Conservation (phyloP, 2,888 invertebrate genomes). For the Apotomis betuletana region DNA sequence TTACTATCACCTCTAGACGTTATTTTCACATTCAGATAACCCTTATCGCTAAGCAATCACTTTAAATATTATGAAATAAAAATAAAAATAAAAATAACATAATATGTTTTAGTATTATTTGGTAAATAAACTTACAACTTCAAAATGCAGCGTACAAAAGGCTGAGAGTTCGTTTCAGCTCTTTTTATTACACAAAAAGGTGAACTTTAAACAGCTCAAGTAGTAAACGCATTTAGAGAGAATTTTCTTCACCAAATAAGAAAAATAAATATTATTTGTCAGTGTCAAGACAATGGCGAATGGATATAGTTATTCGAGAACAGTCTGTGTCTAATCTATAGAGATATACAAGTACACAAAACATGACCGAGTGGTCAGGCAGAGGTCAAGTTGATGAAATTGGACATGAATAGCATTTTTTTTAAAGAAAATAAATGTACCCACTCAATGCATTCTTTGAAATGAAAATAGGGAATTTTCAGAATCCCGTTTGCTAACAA, state of each 20-base stretch:
- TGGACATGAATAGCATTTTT: background rate
- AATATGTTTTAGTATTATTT: background rate
- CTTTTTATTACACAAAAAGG: no score
- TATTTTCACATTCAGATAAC: conserved; percentile 17
- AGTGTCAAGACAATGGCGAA: conserved; percentile 74
- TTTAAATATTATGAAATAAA: conserved; percentile 5
- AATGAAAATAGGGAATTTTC: no score
- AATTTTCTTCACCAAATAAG: background rate
- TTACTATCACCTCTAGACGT: conserved; percentile 15
- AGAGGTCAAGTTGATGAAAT: conserved; percentile 6
- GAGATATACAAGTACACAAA: background rate
- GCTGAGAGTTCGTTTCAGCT: background rate
- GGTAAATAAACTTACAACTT: background rate
- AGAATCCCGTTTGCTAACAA: no score
- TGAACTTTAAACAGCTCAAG: no score
- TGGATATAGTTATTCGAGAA: conserved; percentile 54
- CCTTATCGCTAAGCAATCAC: conserved; percentile 4
- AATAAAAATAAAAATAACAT: conserved; percentile 2
- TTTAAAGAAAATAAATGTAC: background rate
- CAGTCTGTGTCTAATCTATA: conserved; percentile 45
- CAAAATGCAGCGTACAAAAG: background rate
- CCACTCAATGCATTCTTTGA: no score
- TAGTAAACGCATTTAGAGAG: no score
- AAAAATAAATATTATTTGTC: conserved; percentile 42
- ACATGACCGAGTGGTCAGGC: no score